Evolutionary conservation across 2,888 invertebrate species (phyloP).

Genomic region (Agelastica alni): DNA sequence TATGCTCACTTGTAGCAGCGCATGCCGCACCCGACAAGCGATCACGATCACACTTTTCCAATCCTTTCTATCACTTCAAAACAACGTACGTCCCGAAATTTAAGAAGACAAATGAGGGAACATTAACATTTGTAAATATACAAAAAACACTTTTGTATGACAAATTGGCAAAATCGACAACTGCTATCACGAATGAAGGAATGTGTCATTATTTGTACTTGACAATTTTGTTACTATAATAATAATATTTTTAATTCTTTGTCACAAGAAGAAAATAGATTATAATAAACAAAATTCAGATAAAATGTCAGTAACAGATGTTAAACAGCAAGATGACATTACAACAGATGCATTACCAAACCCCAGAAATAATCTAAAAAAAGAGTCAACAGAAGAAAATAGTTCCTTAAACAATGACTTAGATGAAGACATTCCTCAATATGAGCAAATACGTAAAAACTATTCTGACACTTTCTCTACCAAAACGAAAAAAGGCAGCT

Average conservation of each 20-base stretch:
- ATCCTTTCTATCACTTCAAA: background rate
- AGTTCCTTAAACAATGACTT: constrained; percentile 5
- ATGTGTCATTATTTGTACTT: too few relatives aligned
- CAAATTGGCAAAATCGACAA: too few relatives aligned
- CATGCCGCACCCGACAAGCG: constrained; percentile 41
- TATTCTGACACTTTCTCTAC: constrained; percentile 2
- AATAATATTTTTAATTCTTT: too few relatives aligned
- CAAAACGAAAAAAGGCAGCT: constrained; percentile 4
- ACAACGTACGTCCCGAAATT: background rate
- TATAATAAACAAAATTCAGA: too few relatives aligned
- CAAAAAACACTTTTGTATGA: too few relatives aligned
- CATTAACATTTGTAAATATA: too few relatives aligned
- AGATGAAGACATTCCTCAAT: background rate
- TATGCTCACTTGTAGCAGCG: constrained; percentile 39
- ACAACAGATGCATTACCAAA: constrained; percentile 35
- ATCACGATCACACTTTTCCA: constrained; percentile 13
- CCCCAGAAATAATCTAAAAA: constrained; percentile 14
- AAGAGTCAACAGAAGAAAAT: constrained; percentile 20
- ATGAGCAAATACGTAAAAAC: constrained; percentile 6
- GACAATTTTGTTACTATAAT: too few relatives aligned
- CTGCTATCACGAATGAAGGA: too few relatives aligned
- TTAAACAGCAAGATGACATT: constrained; percentile 18
- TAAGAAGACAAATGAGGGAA: too few relatives aligned
- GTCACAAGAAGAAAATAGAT: too few relatives aligned
- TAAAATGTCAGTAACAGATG: constrained; percentile 9